Percentiles rank a stretch among this genome's conserved stretches.
Conservation (phyloP, 1,140 invertebrate species). For the Aleiodes sp. region DNA sequence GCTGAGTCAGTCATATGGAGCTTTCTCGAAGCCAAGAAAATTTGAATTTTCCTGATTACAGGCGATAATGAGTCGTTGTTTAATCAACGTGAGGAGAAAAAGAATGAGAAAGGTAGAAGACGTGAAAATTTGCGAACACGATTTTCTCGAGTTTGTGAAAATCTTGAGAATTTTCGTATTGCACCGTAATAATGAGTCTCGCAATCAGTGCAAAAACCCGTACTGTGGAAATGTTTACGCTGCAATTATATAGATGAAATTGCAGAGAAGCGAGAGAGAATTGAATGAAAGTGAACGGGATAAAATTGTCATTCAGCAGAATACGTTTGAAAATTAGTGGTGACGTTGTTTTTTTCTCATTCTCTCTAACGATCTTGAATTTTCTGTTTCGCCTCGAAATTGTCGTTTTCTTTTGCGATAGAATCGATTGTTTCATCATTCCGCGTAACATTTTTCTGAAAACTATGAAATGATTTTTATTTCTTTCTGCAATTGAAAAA, state of each 20-base stretch:
- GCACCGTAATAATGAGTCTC: constrained; percentile 60
- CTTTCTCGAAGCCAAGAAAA: not conserved
- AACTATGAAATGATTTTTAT: no score
- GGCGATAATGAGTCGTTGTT: not conserved
- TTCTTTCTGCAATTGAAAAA: no score
- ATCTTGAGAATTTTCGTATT: constrained; percentile 51
- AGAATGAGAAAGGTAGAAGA: not conserved
- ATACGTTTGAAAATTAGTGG: not conserved
- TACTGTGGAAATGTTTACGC: constrained; percentile 55
- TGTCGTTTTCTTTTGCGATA: no score
- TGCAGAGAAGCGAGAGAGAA: not conserved
- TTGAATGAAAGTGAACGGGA: not conserved
- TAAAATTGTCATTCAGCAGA: not conserved
- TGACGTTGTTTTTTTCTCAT: not conserved
- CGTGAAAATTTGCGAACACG: not conserved
- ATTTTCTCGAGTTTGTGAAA: constrained; percentile 28
- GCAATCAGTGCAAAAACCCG: constrained; percentile 51
- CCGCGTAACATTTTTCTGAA: no score
- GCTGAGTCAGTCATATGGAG: not conserved
- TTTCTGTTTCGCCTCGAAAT: no score
- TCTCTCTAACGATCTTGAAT: not conserved
- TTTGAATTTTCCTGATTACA: not conserved
- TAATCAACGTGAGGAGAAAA: constrained; percentile 4
- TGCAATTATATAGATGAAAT: constrained; percentile 49
- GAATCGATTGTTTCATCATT: no score